Percentiles rank a stretch among this genome's conserved stretches.
These are phyloP conservation scores for Morus bassanus DNA, from an alignment of 2,797 vertebrate species.

Conservation along the genomic window DNA sequence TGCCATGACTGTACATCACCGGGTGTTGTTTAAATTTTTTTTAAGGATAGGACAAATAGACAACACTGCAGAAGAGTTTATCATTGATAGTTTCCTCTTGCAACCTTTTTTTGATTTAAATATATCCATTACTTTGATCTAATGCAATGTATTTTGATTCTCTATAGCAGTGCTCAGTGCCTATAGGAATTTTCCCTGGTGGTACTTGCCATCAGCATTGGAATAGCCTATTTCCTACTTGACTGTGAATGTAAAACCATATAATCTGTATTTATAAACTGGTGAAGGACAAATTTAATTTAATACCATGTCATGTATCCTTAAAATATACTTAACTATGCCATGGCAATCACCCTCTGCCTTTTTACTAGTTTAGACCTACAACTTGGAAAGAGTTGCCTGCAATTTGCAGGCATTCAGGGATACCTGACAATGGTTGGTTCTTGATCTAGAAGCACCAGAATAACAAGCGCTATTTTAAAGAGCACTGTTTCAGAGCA, in stretches of 20 bases:
- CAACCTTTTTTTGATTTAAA: neutral
- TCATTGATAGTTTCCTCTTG: neutral
- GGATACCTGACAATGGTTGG: neutral
- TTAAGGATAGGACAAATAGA: neutral
- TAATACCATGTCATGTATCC: neutral
- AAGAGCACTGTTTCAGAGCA: neutral
- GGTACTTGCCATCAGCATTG: neutral
- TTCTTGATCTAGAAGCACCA: neutral
- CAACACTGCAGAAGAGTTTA: neutral
- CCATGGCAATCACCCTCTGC: neutral
- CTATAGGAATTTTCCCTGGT: neutral
- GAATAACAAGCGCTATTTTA: neutral
- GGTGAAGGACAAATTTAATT: neutral
- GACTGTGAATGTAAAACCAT: neutral
- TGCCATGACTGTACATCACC: neutral
- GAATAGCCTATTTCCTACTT: neutral
- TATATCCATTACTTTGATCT: neutral
- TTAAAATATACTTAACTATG: neutral
- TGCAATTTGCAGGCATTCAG: neutral
- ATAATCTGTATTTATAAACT: neutral
- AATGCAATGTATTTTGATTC: neutral
- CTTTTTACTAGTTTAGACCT: neutral
- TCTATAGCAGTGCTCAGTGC: neutral
- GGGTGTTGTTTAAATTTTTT: neutral
- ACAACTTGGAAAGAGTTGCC: neutral